Percentiles rank a stretch among this genome's conserved stretches.
These are phyloP conservation scores for Probaryconus sp. DNA, from an alignment of 1,140 invertebrate species.

Conservation along the genomic window DNA sequence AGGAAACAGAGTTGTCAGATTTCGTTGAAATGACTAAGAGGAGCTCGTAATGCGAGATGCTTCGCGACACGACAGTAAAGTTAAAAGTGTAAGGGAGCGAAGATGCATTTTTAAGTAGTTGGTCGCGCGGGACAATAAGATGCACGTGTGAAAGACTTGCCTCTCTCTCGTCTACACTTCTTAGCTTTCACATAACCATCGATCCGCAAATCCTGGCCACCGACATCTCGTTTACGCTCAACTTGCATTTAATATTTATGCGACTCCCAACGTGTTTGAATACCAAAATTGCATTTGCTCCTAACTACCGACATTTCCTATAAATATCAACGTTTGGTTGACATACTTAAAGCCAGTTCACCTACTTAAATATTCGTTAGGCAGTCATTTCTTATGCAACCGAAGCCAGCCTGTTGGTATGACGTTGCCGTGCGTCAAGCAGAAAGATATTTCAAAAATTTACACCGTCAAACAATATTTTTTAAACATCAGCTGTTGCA, in stretches of 20 bases:
- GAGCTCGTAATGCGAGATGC: conserved; percentile 23
- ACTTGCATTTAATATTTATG: conserved; percentile 67
- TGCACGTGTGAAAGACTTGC: conserved; percentile 38
- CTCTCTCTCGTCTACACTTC: conserved; percentile 13
- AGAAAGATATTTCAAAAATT: too few relatives aligned
- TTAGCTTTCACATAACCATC: conserved; percentile 48
- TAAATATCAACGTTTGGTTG: conserved; percentile 45
- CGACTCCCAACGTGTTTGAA: conserved; percentile 42
- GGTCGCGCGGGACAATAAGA: conserved; percentile 49
- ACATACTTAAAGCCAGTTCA: conserved; percentile 28
- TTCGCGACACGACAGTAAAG: conserved; percentile 27
- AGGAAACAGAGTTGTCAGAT: conserved; percentile 32
- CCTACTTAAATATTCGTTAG: conserved; percentile 26
- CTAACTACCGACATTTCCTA: conserved; percentile 36
- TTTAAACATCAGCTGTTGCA: too few relatives aligned
- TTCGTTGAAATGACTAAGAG: conserved; percentile 22
- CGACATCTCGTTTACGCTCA: conserved; percentile 47
- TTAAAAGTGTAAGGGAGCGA: conserved; percentile 31
- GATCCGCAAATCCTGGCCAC: conserved; percentile 51
- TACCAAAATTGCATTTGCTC: conserved; percentile 43
- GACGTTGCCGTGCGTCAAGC: too few relatives aligned
- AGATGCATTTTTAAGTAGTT: conserved; percentile 62
- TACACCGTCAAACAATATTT: too few relatives aligned
- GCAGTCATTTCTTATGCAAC: conserved; percentile 13
- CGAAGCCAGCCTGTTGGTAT: too few relatives aligned